Base-by-base conservation (phyloP, 2,113 vertebrate species). In the Haemorhous mexicanus region DNA sequence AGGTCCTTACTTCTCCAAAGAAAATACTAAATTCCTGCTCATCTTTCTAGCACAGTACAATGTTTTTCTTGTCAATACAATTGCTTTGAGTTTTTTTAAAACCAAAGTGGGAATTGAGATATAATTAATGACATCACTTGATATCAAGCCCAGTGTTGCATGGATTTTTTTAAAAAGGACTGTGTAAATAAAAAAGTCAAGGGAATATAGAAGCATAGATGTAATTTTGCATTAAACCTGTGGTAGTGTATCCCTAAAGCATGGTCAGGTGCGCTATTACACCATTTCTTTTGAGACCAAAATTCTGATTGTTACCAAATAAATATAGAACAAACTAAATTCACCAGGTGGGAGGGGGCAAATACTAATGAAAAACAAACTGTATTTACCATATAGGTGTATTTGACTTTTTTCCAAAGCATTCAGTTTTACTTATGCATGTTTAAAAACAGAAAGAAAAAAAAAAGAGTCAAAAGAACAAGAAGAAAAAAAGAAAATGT, bases 1-100 rank as follows among this genome's bases (percentile, higher is more conserved):
- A 98, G 98, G 96, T 87, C 77, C 67, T 93, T 73, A 87, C 18
- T 75, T 83, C 24, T 72, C 6, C 18, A 72, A 89, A 94, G 75
- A 90, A 96, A 90, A 92, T 70, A 83, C 62, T 91, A 28, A 93
- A 95, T 94, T 94, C 33, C 67, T 90, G 55, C 49, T 79, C 84
- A 70, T 92, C 92, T 95, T 94, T 94, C 66, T 76, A 84, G 50
- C 78, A 90, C 11, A 83, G 17, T 53, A 70, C 75, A 74, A 33
- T 77, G 46, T 82, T 95, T 85, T 95, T 80, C 43, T 80, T 93
- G 68, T 79, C 86, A 82, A 35, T 92, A 83, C 84, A 95, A 95
- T 75, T 95, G 84, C 44, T 93, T 91, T 90, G 69, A 33, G 64
- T 91, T 93, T 93, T 96, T 80, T 77, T 68, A 80, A 95, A 91